Evolutionary conservation across 2,797 vertebrate species (phyloP), one percentile per base, ranked within the genome.

Genomic region (Melanotaenia pygmaea): DNA sequence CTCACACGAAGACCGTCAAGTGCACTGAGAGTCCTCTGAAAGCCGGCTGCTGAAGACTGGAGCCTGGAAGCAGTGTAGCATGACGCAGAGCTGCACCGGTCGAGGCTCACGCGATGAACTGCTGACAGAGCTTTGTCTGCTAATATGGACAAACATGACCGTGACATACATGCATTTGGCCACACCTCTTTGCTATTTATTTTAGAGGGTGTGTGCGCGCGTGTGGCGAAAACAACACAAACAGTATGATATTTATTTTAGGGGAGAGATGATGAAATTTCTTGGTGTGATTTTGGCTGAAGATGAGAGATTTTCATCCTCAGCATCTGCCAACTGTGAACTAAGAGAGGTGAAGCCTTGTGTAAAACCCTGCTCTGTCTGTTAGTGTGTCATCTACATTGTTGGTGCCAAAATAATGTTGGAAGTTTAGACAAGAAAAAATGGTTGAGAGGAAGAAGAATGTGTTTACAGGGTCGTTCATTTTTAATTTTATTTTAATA

Each of bases 381-480:
- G 70, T 64, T 30, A 22, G 47, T 66, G 53, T 34, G 73, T 83
- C 67, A 62, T 72, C 72, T 34, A 51, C 35, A n/a, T 45, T 54
- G 54, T 72, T 50, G 50, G 73, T 77, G 82, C 85, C 87, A 87
- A 84, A 80, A 72, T 62, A 62, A 76, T 67, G 22, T 64, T 22
- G 32, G 56, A 50, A 45, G 70, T 59, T 14, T 8, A 65, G 58
- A 50, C 51, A 16, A 22, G 56, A 56, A 65, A 51, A 58, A 61
- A 53, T 22, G 58, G 38, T 34, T 50, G 60, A 63, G 53, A 56
- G 51, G 64, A 68, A 38, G 54, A 35, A 14, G 58, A 65, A 77
- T 70, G 85, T 62, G 28, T 90, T 91, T 90, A 92, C 92, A 90
- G 86, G 88, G 86, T 89, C 78, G 81, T 92, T 91, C 88, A 89